These are phyloP conservation scores for Pogoniulus pusillus DNA, from an alignment of 2,797 vertebrate species.

Conservation along the genomic window DNA sequence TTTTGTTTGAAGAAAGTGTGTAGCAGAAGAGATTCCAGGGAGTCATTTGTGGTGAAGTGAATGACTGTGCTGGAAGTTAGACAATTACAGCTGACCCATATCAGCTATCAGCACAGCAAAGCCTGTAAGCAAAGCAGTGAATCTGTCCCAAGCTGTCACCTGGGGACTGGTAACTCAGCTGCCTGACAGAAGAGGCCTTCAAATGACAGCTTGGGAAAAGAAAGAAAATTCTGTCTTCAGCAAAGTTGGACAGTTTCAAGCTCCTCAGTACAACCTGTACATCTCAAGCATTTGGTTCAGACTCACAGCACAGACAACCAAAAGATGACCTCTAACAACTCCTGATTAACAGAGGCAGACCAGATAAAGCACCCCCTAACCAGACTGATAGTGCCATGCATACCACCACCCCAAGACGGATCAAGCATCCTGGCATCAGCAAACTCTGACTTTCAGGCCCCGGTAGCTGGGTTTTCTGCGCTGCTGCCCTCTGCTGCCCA, in stretches of 20 bases:
- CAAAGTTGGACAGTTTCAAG: background rate
- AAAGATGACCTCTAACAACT: background rate
- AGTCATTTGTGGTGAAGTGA: background rate
- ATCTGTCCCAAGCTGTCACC: background rate
- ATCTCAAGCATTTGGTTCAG: background rate
- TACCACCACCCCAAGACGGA: rapidly evolving
- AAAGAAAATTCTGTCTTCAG: background rate
- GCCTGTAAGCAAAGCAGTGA: background rate
- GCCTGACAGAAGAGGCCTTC: background rate
- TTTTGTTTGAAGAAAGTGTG: background rate
- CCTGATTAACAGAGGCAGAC: background rate
- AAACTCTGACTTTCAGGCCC: background rate
- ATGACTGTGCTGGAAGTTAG: background rate
- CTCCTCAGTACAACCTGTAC: background rate
- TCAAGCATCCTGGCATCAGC: rapidly evolving
- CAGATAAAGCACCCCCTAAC: background rate
- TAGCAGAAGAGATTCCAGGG: background rate
- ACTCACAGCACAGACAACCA: background rate
- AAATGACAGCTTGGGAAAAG: background rate
- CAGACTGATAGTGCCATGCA: background rate
- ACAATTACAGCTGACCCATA: background rate
- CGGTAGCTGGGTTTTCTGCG: background rate
- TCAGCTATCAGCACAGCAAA: background rate
- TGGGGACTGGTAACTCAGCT: background rate
- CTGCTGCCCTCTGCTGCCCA: conserved; percentile 30